phyloP scores from a whole-genome alignment of 2,888 invertebrate genomes.

The Apamea sordens region DNA sequence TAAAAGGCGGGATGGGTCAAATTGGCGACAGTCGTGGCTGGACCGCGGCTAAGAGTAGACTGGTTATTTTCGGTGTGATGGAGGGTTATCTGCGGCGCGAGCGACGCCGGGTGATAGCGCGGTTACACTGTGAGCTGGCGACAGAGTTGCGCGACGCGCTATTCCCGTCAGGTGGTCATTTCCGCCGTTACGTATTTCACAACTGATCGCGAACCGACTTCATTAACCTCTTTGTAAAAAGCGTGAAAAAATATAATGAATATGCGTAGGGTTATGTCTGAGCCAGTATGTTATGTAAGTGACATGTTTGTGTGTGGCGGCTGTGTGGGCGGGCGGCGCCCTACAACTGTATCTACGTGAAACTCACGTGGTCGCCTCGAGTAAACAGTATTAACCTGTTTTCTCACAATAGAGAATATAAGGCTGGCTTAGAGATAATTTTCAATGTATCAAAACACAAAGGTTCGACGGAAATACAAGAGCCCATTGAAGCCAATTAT shows the following conservation, averaged over 20 bases:
- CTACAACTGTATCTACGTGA: slow-evolving; percentile 68
- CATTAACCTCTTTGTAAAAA: slow-evolving; percentile 84
- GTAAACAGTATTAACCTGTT: slow-evolving; percentile 70
- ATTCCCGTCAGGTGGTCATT: slow-evolving; percentile 90
- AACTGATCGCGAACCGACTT: slow-evolving; percentile 83
- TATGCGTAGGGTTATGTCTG: slow-evolving; percentile 67
- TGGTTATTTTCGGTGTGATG: slow-evolving; percentile 86
- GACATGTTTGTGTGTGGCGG: slow-evolving; percentile 65
- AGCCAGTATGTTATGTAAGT: slow-evolving; percentile 76
- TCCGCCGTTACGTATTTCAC: slow-evolving; percentile 86
- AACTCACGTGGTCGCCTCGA: slow-evolving; percentile 67
- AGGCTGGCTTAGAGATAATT: slow-evolving; percentile 38
- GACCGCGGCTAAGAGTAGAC: slow-evolving; percentile 86
- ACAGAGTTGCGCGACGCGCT: slow-evolving; percentile 86
- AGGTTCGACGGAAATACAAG: slow-evolving; percentile 40
- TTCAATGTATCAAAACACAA: slow-evolving; percentile 39
- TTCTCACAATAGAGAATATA: slow-evolving; percentile 36
- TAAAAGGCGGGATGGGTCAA: slow-evolving; percentile 82
- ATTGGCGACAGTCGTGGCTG: slow-evolving; percentile 85
- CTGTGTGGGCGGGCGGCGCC: slow-evolving; percentile 83
- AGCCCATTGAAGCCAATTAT: slow-evolving; percentile 59
- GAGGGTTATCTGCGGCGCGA: slow-evolving; percentile 86
- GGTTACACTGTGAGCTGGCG: slow-evolving; percentile 86
- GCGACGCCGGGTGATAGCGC: slow-evolving; percentile 87
- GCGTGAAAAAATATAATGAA: slow-evolving; percentile 74